These are phyloP conservation scores for Camponotus pennsylvanicus DNA, from an alignment of 1,140 invertebrate genomes.

Conservation along the genomic window DNA sequence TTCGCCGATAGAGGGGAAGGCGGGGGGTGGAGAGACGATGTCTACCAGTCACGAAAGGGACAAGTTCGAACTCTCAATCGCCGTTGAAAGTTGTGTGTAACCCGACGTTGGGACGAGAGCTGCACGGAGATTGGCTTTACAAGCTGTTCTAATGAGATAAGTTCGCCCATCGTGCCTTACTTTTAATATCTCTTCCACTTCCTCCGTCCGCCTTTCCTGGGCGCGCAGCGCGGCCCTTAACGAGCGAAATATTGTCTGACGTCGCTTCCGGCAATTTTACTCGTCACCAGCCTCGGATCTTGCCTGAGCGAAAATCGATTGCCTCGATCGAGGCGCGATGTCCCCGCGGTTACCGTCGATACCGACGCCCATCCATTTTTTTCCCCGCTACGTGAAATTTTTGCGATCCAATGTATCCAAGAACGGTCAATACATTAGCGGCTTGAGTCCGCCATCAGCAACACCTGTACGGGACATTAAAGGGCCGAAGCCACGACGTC, in stretches of 20 bases:
- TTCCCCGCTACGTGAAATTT: conserved; percentile 33
- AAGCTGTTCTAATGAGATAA: conserved; percentile 81
- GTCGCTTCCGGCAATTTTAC: conserved; percentile 72
- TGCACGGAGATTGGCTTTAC: conserved; percentile 76
- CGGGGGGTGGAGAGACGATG: background rate
- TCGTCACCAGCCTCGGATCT: conserved; percentile 65
- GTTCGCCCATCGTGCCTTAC: conserved; percentile 77
- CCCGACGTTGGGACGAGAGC: conserved; percentile 66
- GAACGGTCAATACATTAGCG: conserved; percentile 61
- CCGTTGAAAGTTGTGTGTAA: conserved; percentile 75
- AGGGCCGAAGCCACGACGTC: conserved; percentile 48
- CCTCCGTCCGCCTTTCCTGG: conserved; percentile 56
- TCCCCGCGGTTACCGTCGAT: background rate
- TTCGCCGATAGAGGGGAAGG: conserved; percentile 22
- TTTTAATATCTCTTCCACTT: conserved; percentile 78
- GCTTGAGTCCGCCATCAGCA: conserved; percentile 46
- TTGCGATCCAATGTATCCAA: conserved; percentile 48
- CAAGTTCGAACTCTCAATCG: conserved; percentile 72
- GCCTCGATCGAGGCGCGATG: background rate
- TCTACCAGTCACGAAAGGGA: conserved; percentile 66
- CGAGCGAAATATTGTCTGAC: conserved; percentile 76
- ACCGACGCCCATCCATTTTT: conserved; percentile 31
- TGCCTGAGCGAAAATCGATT: conserved; percentile 61
- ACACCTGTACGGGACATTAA: conserved; percentile 66
- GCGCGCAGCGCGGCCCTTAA: conserved; percentile 62